Base-by-base conservation (phyloP, 1,140 invertebrate species). In the Psix sp. region DNA sequence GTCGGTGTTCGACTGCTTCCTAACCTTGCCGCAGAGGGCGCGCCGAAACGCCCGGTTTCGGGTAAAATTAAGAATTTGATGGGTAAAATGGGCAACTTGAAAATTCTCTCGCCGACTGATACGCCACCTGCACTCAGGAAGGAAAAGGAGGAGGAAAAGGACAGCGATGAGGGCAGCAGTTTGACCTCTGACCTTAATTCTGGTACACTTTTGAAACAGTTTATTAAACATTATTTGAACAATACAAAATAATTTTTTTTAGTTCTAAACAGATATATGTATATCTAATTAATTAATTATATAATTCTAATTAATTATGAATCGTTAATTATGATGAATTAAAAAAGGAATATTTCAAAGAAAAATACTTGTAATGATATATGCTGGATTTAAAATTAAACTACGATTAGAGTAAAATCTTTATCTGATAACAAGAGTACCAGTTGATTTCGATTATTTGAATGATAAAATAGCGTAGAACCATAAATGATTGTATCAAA, bases 21-120 rank as follows among this genome's bases (percentile, higher is more conserved):
- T 0, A 26, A 0, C 0, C 11, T 45, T 0, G 0, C 24, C 14
- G 31, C 4, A 0, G 51, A 57, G 3, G 38, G 18, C 13, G 21
- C 11, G 0, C 1, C 39, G 0, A 66, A 67, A 9, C 81, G 70
- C 1, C 66, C 46, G 2, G 83, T 87, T 7, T 86, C 86, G 0
- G 80, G 78, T 0, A 87, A 87, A 60, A 87, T 87, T 14, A 80
- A 82, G 20, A 78, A 84, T 51, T 35, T 87, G 4, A 82, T 84
- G 80, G 84, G 81, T 0, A 84, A 82, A 52, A 83, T 87, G 80
- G 78, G 81, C 0, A 82, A 84, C 38, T 66, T 87, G 38, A 87
- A 86, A 18, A 84, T 87, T 16, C 62, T 86, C 0, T 87, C 86
- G 0, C 86, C 86, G 0, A 86, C 82, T 6, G 84, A 86, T 38